Percentiles rank a stretch among this genome's conserved stretches.
Evolutionary conservation across 2,113 vertebrate genomes (phyloP).

Genomic region (Aegithalos caudatus): DNA sequence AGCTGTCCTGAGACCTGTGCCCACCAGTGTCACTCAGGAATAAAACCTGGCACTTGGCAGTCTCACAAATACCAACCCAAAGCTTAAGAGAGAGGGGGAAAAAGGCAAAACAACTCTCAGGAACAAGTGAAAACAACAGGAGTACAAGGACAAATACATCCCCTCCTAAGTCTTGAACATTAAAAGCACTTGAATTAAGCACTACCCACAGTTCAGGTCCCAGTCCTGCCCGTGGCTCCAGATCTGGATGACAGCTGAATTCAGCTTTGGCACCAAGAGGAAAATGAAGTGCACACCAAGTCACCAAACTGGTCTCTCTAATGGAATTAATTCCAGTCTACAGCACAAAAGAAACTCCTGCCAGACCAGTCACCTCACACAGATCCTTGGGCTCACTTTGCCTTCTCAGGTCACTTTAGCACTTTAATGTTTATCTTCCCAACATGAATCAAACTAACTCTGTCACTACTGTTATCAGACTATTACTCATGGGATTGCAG

Average conservation of each 20-base stretch:
- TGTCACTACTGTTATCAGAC: not conserved
- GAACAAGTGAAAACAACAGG: rapidly evolving
- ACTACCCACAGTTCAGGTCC: not conserved
- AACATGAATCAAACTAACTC: not conserved
- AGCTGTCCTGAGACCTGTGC: not conserved
- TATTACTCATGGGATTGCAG: not conserved
- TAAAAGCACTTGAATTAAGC: not conserved
- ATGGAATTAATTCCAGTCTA: not conserved
- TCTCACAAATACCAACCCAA: not conserved
- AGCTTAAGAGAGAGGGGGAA: not conserved
- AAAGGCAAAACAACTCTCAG: not conserved
- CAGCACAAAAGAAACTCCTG: not conserved
- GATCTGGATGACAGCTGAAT: not conserved
- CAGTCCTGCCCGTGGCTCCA: not conserved
- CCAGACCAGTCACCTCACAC: not conserved
- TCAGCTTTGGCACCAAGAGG: not conserved
- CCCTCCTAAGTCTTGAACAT: not conserved
- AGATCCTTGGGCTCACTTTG: rapidly evolving
- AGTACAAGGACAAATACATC: not conserved
- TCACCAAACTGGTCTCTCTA: not conserved
- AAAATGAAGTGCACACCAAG: not conserved
- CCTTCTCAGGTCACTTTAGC: not conserved
- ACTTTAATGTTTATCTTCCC: not conserved
- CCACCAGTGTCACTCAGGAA: not conserved
- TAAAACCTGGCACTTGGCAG: not conserved